Base-by-base conservation (phyloP, 1,140 invertebrate genomes). In the Drosophila pandora region DNA sequence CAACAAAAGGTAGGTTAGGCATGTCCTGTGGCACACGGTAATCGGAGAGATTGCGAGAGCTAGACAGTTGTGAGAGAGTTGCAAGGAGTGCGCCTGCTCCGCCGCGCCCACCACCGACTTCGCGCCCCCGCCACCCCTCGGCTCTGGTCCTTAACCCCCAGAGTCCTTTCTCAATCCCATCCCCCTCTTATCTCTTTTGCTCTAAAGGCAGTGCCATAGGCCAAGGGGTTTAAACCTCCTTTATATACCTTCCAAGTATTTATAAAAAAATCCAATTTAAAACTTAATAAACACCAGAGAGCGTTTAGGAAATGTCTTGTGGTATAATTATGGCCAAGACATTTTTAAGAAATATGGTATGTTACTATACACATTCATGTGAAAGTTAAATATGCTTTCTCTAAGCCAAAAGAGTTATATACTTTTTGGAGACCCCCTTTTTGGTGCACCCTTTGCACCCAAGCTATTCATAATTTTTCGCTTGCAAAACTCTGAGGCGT, bases 1-100 rank as follows among this genome's bases (percentile, higher is more conserved):
- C 60, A 69, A 79, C 83, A 71, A 82, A 88, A 88, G 83, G 83
- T 88, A 88, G 83, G 83, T 88, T 88, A 88, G 83, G 83, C 79
- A 88, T 63, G 69, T 73, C 83, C 83, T 79, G 34, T 57, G 41
- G 23, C 43, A 34, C 13, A 28, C 9, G 53, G 22, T 43, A n/a
- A 12, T 7, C 17, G 34, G 50, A 69, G 56, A 23, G 22, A 17
- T 8, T 7, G 39, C 43, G 50, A 45, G 64, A 71, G 58, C 41
- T 21, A 48, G 55, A 59, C 10, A 3, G 37, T 7, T 2, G 43
- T 6, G 64, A 62, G 75, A 48, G 49, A 59, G 64, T 74, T 63
- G 54, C 45, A 60, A 47, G 59, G 69, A 79, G 76, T 79, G 71
- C 80, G 76, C 59, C 64, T 83, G 80, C 70, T 69, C 74, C 78